Percentiles rank a stretch among this genome's conserved stretches.
Evolutionary conservation across 2,888 invertebrate genomes (phyloP).

Genomic region (Tipula lateralis): DNA sequence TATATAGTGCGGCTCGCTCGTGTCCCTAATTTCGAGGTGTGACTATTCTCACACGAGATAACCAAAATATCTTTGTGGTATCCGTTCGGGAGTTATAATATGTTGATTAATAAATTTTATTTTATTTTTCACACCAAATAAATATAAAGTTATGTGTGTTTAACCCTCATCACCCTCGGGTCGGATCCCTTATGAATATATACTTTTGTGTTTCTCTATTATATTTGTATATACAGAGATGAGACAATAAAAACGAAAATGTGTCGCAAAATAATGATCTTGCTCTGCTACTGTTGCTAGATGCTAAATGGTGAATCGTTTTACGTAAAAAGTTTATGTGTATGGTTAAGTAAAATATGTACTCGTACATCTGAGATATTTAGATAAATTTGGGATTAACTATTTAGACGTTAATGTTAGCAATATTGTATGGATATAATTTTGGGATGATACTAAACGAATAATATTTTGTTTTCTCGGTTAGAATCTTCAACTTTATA

Average conservation of each 20-base stretch:
- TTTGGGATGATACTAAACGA: too few relatives aligned
- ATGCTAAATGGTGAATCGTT: too few relatives aligned
- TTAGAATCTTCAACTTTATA: too few relatives aligned
- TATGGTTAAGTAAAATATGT: background rate
- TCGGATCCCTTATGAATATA: background rate
- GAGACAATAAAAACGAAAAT: constrained; percentile 1
- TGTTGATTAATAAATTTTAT: background rate
- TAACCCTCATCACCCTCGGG: background rate
- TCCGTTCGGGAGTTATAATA: background rate
- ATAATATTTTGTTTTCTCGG: too few relatives aligned
- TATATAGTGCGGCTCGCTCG: background rate
- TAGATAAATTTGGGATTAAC: background rate
- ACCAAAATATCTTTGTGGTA: background rate
- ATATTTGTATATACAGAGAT: background rate
- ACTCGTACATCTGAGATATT: background rate
- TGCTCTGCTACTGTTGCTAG: background rate
- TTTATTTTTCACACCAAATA: background rate
- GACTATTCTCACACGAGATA: background rate
- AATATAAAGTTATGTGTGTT: background rate
- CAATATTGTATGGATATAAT: too few relatives aligned
- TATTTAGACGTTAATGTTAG: background rate
- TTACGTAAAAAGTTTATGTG: background rate
- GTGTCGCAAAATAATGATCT: background rate
- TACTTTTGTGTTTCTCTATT: background rate
- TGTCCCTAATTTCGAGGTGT: background rate